Evolutionary conservation across 2,797 vertebrate genomes (phyloP), one percentile per base, ranked within the genome.

Genomic region (Eulemur mongoz): DNA sequence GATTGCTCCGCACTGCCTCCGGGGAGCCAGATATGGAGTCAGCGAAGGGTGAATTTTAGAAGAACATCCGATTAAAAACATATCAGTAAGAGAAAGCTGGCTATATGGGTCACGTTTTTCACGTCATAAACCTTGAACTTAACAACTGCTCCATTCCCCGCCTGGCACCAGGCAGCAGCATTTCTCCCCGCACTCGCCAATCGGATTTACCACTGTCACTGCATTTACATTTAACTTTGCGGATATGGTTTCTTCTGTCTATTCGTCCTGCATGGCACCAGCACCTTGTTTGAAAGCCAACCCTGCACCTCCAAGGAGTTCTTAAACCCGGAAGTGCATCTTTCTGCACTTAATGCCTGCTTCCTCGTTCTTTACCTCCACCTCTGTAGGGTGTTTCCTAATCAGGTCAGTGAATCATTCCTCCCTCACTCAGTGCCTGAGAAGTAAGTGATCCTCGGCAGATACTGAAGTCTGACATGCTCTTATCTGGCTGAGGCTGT

Each of bases 11-110:
- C 27, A 1, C 17, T 12, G 69, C 94, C 96, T 96, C 81, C 4
- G 0, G 96, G 91, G 89, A 96, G 97, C 79, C 91, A 97, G 87
- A 85, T 63, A 95, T n/a, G 81, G 94, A 97, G 87, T 76, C 91
- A 93, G 89, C 1, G 72, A 95, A 96, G 97, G 91, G 89, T 97
- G 91, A 96, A 93, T 93, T 96, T 96, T 63, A 80, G 87, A 95
- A 97, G 94, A 96, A 88, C 80, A 92, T 80, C 91, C 2, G 40
- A 96, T 98, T 98, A 97, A 97, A 98, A 97, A 88, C 95, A 93
- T 89, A 97, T 97, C 96, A 96, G 72, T 43, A 92, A 97, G 89
- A 93, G 93, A 93, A 96, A 97, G 76, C 92, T 67, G 93, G 72
- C 89, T 96, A 63, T 93, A 65, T 80, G 72, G 97, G 94, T 96